Conservation (phyloP, 1,140 invertebrate genomes). For the Drosophila kepulauana region DNA sequence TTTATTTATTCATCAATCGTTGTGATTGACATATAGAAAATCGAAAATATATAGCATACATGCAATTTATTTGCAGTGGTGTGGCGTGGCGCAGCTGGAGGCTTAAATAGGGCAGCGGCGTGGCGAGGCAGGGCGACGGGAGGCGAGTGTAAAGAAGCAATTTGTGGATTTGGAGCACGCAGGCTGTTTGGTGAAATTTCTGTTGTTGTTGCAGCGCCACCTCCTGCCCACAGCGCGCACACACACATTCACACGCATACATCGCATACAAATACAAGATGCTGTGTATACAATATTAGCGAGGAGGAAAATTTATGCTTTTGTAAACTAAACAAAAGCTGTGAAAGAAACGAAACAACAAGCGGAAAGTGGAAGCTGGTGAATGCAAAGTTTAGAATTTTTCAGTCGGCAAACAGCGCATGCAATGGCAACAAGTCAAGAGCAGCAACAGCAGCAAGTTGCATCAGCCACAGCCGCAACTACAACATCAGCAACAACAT, state of each 20-base stretch:
- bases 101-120: constrained; percentile 39
- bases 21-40: constrained; percentile 13
- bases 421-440: constrained; percentile 72
- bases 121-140: constrained; percentile 29
- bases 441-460: constrained; percentile 32
- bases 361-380: constrained; percentile 36
- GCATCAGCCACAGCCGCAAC: constrained; percentile 6
- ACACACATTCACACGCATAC: constrained; percentile 2
- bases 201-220: constrained; percentile 42
- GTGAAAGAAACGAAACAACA: not conserved
- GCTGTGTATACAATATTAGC: constrained; percentile 79
- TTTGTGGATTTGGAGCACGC: constrained; percentile 49
- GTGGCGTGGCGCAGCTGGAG: constrained; percentile 43
- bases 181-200: constrained; percentile 53
- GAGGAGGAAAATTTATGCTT: constrained; percentile 57
- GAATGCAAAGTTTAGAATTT: constrained; percentile 38
- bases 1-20: constrained; percentile 40
- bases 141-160: constrained; percentile 28
- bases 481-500: constrained; percentile 17
- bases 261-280: constrained; percentile 46
- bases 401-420: constrained; percentile 48
- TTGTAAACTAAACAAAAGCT: constrained; percentile 65
- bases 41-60: constrained; percentile 7
- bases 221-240: constrained; percentile 20
- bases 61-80: constrained; percentile 41